Percentiles rank a stretch among this genome's conserved stretches.
Conservation (phyloP, 2,113 vertebrate species). For the Damaliscus lunatus region DNA sequence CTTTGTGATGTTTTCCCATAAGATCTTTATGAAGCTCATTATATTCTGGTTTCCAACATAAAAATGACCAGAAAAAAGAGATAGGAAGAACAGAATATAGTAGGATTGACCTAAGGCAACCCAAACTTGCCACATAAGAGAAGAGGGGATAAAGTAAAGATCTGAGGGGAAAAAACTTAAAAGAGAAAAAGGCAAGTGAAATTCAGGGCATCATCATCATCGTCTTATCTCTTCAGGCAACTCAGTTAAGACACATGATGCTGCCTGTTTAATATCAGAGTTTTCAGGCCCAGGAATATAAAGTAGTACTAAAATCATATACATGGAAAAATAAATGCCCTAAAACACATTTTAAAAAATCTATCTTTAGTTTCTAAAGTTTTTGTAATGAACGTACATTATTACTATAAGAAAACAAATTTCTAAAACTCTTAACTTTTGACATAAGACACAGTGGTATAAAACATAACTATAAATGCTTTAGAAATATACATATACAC, state of each 20-base stretch:
- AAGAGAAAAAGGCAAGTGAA: neutral
- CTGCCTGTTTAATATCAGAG: neutral
- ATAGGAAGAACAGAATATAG: neutral
- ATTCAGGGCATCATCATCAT: neutral
- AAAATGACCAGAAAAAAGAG: neutral
- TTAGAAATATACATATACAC: neutral
- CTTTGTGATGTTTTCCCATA: neutral
- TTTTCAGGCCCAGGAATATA: neutral
- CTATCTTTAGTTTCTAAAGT: neutral
- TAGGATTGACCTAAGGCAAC: neutral
- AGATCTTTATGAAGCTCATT: neutral
- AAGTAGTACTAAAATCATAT: neutral
- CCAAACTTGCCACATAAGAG: neutral
- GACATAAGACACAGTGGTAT: neutral
- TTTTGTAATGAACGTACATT: neutral
- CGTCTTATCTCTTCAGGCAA: neutral
- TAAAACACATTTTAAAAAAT: neutral
- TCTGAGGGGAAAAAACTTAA: neutral
- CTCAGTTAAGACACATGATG: neutral
- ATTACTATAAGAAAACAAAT: neutral
- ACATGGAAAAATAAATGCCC: neutral
- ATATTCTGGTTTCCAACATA: neutral
- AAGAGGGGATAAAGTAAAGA: neutral
- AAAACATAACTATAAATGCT: neutral
- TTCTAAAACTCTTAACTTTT: slow-evolving; percentile 17